Base-by-base conservation (phyloP, 2,888 invertebrate species). In the Acrobasis repandana region DNA sequence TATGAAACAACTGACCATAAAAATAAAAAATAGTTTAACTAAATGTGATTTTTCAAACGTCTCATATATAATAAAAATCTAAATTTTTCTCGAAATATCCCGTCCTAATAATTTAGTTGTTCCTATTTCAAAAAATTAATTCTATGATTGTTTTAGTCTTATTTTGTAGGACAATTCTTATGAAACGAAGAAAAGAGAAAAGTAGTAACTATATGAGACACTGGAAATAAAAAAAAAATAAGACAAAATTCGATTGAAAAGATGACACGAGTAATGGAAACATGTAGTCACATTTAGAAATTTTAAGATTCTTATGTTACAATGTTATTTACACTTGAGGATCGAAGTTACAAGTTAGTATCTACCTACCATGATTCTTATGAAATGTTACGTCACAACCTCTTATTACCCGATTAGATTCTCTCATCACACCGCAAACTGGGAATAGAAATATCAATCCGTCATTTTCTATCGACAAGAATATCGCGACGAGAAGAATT, bases 361-460 rank as follows among this genome's bases (percentile, higher is more conserved):
- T 11, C 54, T 54, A 11, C 11, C 43, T 14, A 11, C 14, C n/a
- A 43, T 33, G 14, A 47, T 36, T 38, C 18, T 38, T 38, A 54
- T 16, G 38, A 54, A 54, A 54, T 54, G 16, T 54, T 36, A 52
- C 16, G 16, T 54, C 54, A 54, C 54, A 54, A 54, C 54, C 54
- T 54, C 38, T 54, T 38, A 52, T 54, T 54, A 54, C 18, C 54
- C 54, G 14, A 54, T 43, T 20, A 38, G 51, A 34, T 57, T 47
- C 46, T 34, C 36, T 34, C 49, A 36, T 50, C 54, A 61, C 60
- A 48, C 63, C 60, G n/a, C 16, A 15, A 33, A 36, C 16, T 16
- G 65, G 63, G 63, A 65, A 61, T 67, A 28, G 28, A 28, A 28
- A 6, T 28, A 28, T 28, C 28, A 28, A 28, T 5, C 28, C 28